These are phyloP conservation scores for Panthera leo DNA, from an alignment of 2,113 vertebrate species.

Conservation along the genomic window DNA sequence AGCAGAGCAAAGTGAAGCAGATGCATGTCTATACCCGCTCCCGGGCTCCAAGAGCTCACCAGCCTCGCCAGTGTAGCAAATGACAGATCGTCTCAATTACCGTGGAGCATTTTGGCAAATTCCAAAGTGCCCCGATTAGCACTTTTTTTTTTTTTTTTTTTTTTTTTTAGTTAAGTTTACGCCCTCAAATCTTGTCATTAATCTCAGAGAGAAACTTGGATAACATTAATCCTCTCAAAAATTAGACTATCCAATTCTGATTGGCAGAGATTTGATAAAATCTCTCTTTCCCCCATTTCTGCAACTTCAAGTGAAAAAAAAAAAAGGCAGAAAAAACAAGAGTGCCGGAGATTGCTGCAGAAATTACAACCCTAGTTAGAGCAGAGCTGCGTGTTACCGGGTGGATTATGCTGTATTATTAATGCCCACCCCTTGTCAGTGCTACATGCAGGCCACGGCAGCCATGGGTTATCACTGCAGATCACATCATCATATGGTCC, in stretches of 20 bases:
- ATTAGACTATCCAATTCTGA: background rate
- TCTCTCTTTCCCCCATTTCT: background rate
- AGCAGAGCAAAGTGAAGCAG: background rate
- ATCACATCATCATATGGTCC: background rate
- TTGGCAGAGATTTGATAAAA: background rate
- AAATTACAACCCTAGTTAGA: background rate
- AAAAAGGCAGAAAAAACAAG: background rate
- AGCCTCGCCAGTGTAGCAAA: background rate
- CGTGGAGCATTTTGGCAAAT: background rate
- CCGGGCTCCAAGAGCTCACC: background rate
- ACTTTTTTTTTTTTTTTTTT: background rate
- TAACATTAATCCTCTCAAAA: background rate
- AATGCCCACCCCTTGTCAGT: background rate
- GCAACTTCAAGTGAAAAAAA: background rate
- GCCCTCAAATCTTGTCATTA: slow-evolving; percentile 5
- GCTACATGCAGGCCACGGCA: background rate
- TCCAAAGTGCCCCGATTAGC: background rate
- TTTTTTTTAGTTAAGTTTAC: background rate
- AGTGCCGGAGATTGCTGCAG: background rate
- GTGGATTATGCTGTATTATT: background rate
- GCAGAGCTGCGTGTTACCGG: background rate
- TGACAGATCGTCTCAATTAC: background rate
- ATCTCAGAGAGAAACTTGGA: background rate
- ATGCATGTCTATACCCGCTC: no score
- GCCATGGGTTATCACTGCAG: background rate